phyloP scores from a whole-genome alignment of 2,888 invertebrate genomes.

The Eucriotettix oculatus region DNA sequence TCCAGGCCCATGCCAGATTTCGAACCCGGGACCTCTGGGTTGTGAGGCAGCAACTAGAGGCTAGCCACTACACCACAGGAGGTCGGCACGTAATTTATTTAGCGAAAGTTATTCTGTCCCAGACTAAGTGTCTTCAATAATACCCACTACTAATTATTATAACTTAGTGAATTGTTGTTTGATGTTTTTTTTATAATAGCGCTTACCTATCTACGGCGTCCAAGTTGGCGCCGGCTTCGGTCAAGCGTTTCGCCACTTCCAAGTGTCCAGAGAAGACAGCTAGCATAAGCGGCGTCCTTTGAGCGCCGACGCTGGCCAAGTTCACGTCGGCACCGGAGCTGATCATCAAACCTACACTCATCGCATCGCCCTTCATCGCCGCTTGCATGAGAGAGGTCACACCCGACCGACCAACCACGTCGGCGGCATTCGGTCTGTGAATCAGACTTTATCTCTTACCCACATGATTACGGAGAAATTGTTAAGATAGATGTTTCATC shows the following conservation, averaged over 20 bases:
- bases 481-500: too few relatives aligned
- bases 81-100: too few relatives aligned
- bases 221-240: constrained; percentile 15
- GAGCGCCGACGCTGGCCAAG: constrained; percentile 10
- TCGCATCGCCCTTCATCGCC: constrained; percentile 13
- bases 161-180: too few relatives aligned
- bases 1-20: too few relatives aligned
- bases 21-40: too few relatives aligned
- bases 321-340: constrained; percentile 15
- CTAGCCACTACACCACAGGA: too few relatives aligned
- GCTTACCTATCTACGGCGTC: constrained; percentile 13
- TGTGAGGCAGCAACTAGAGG: too few relatives aligned
- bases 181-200: not conserved
- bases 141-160: too few relatives aligned
- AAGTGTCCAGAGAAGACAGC: constrained; percentile 14
- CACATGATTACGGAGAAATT: not conserved
- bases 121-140: too few relatives aligned
- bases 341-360: constrained; percentile 14
- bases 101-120: too few relatives aligned
- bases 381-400: constrained; percentile 17
- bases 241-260: constrained; percentile 11
- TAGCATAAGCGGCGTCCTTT: constrained; percentile 16
- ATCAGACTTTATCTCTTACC: too few relatives aligned
- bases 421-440: constrained; percentile 7
- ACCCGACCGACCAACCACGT: constrained; percentile 15